Percentiles rank a stretch among this genome's conserved stretches.
These are phyloP conservation scores for Archivesica marissinica DNA, from an alignment of 1,140 invertebrate species.

Conservation along the genomic window DNA sequence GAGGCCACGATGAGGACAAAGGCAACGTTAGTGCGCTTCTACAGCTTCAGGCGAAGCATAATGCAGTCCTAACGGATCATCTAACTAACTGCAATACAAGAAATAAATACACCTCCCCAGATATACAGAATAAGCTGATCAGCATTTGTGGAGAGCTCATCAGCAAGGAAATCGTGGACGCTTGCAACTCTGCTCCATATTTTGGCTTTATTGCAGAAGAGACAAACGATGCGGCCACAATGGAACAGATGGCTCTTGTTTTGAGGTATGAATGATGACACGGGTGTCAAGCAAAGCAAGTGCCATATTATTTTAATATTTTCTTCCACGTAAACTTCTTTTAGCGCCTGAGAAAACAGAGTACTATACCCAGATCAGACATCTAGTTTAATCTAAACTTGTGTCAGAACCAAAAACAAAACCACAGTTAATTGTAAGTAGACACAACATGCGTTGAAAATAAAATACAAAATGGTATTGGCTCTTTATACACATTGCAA, in stretches of 20 bases:
- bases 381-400: too few relatives aligned
- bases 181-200: not conserved
- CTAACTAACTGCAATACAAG: conserved; percentile 4
- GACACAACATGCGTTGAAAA: too few relatives aligned
- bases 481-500: conserved; percentile 28
- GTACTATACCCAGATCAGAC: too few relatives aligned
- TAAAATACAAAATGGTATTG: too few relatives aligned
- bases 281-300: not conserved
- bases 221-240: conserved; percentile 18
- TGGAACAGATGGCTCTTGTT: conserved; percentile 36
- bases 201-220: conserved; percentile 55
- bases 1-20: not conserved
- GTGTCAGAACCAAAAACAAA: too few relatives aligned
- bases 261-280: not conserved
- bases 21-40: not conserved
- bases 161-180: not conserved
- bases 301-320: not conserved
- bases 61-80: not conserved
- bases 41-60: conserved; percentile 21
- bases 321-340: not conserved
- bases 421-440: too few relatives aligned
- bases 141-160: conserved; percentile 25
- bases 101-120: not conserved
- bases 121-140: conserved; percentile 54
- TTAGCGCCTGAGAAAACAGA: too few relatives aligned